A percentile compares a stretch with the other conserved stretches of the same genome.
Evolutionary conservation across 64 coral and sea anemone species (phyloP).

Genomic region (Montipora foliosa): DNA sequence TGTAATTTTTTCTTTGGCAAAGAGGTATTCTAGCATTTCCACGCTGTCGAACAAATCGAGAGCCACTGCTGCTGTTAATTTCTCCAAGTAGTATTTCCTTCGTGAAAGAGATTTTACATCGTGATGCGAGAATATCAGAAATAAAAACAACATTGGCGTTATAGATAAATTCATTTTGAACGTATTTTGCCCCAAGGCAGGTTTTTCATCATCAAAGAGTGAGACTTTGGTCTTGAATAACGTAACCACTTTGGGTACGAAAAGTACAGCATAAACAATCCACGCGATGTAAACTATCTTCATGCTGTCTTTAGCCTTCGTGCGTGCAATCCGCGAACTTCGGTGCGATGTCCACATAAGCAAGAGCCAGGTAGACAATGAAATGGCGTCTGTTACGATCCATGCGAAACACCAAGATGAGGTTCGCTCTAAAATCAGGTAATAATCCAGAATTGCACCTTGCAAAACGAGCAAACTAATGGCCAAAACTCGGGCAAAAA

Average conservation of each 20-base stretch:
- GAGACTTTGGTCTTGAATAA: slow-evolving; percentile 64
- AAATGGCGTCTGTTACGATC: slow-evolving; percentile 69
- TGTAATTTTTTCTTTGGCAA: slow-evolving; percentile 61
- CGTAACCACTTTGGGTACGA: slow-evolving; percentile 82
- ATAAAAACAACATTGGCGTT: slow-evolving; percentile 88
- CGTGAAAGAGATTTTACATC: slow-evolving; percentile 69
- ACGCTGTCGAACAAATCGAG: slow-evolving; percentile 98
- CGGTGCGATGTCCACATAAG: slow-evolving; percentile 79
- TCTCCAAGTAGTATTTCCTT: slow-evolving; percentile 91
- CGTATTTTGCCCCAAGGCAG: slow-evolving; percentile 81
- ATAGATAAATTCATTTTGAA: slow-evolving; percentile 89
- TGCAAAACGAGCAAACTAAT: slow-evolving; percentile 68
- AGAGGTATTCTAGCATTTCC: slow-evolving; percentile 96
- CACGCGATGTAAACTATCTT: slow-evolving; percentile 86
- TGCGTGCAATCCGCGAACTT: not conserved
- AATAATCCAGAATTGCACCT: slow-evolving; percentile 78
- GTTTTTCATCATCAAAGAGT: slow-evolving; percentile 58
- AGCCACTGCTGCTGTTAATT: slow-evolving; percentile 73
- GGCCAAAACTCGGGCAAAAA: slow-evolving; percentile 61
- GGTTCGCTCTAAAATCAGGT: slow-evolving; percentile 57
- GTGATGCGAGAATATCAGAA: slow-evolving; percentile 89
- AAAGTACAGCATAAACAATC: slow-evolving; percentile 83
- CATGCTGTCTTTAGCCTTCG: slow-evolving; percentile 50
- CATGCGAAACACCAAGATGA: slow-evolving; percentile 70
- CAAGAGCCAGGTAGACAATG: slow-evolving; percentile 60